Conservation (phyloP, 2,888 invertebrate species). For the Cancer borealis region DNA sequence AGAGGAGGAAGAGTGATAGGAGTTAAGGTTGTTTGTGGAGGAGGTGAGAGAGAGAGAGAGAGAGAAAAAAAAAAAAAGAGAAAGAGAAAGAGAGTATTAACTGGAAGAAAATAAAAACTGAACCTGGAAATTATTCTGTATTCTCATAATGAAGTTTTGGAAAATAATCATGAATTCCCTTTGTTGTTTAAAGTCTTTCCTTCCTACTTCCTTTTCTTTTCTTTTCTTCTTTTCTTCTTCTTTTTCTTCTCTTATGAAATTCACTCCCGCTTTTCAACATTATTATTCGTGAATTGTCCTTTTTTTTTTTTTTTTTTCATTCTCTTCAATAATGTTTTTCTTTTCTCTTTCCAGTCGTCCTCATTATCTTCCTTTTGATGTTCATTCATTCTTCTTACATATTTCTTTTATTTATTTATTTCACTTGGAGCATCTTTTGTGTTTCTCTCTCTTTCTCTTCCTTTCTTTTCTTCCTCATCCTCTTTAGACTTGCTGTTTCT, state of each 20-base stretch:
- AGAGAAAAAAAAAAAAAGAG: neutral
- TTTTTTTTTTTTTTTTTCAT: neutral
- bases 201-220: neutral
- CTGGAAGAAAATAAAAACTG: neutral
- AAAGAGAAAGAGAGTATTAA: neutral
- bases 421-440: too few relatives aligned
- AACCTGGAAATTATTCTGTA: neutral
- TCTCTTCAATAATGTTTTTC: neutral
- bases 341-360: neutral
- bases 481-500: neutral
- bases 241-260: neutral
- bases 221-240: neutral
- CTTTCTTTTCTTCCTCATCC: neutral
- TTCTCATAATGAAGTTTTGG: neutral
- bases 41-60: neutral
- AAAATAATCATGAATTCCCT: neutral
- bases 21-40: neutral
- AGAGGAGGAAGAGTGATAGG: neutral
- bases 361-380: neutral
- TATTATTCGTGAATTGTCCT: neutral
- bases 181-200: conserved; percentile 27
- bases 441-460: neutral
- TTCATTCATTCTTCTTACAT: neutral
- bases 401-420: neutral
- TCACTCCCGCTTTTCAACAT: neutral